Base-by-base conservation (phyloP, 1,140 invertebrate genomes). In the Armadillidium nasatum region DNA sequence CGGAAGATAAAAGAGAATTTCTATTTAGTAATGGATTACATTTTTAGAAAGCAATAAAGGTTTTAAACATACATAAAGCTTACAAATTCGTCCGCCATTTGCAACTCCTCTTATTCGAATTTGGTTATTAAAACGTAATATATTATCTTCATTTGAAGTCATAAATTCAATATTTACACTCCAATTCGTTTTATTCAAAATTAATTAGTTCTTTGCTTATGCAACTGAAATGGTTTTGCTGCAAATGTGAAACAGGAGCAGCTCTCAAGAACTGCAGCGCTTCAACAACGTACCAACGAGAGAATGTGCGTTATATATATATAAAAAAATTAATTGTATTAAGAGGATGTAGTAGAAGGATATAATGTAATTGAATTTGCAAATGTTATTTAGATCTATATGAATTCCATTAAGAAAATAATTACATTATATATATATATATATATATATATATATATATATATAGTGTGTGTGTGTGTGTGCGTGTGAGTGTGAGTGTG, bases 391-490 rank as follows among this genome's bases (percentile, higher is more conserved):
- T 60, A 60, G 11, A 60, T 60, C 11, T 60, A 15, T 15, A 60
- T 19, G 50, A 33, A 33, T 33, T 33, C 33, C 33, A 33, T 33
- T 33, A 33, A 6, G 33, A 6, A 33, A 33, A 6, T 33, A 33
- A 33, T 33, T 60, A 15, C 50, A 60, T 60, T 60, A 13, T 60
- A 19, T 19, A 60, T 60, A 60, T 60, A 60, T 60, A 60, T 60
- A 60, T 60, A 60, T 60, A 60, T 60, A 60, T 60, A 60, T 60
- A 60, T 60, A 60, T 60, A 60, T 60, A 19, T 60, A 60, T 19
- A 60, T 60, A 19, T 60, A 60, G n/a, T n/a, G n/a, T n/a, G n/a
- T n/a, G n/a, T n/a, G n/a, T n/a, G n/a, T n/a, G n/a, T n/a, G n/a
- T n/a, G n/a, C n/a, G n/a, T n/a, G n/a, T n/a, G n/a, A n/a, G n/a